phyloP scores from a whole-genome alignment of 1,140 invertebrate species.

The Bombus confusus region DNA sequence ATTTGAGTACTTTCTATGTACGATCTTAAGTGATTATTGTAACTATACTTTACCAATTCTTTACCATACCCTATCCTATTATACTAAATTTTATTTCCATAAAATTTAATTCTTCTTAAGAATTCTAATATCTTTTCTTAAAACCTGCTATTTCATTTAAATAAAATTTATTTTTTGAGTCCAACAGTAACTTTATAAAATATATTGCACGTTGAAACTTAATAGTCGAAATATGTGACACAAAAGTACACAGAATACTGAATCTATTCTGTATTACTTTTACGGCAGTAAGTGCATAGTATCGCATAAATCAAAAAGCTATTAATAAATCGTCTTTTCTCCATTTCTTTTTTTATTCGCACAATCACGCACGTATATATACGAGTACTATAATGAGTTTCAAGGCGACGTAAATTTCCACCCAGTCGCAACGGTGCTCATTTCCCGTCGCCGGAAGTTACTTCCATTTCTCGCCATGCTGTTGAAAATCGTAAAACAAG shows the following conservation, averaged over 20 bases:
- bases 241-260: neutral
- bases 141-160: neutral
- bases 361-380: neutral
- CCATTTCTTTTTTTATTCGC: neutral
- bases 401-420: conserved; percentile 15
- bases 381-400: conserved; percentile 14
- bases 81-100: neutral
- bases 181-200: no score
- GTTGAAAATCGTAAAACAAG: conserved; percentile 38
- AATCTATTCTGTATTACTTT: neutral
- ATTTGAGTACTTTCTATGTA: neutral
- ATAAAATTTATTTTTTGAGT: neutral
- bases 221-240: neutral
- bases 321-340: neutral
- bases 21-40: neutral
- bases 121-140: neutral
- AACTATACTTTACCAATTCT: neutral
- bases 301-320: neutral
- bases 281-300: neutral
- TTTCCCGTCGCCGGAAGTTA: conserved; percentile 39
- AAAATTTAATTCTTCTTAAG: neutral
- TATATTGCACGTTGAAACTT: neutral
- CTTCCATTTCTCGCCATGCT: conserved; percentile 22
- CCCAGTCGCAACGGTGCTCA: conserved; percentile 23
- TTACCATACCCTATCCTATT: no score